Base-by-base conservation (phyloP, 2,797 vertebrate genomes). In the Hirundo rustica region DNA sequence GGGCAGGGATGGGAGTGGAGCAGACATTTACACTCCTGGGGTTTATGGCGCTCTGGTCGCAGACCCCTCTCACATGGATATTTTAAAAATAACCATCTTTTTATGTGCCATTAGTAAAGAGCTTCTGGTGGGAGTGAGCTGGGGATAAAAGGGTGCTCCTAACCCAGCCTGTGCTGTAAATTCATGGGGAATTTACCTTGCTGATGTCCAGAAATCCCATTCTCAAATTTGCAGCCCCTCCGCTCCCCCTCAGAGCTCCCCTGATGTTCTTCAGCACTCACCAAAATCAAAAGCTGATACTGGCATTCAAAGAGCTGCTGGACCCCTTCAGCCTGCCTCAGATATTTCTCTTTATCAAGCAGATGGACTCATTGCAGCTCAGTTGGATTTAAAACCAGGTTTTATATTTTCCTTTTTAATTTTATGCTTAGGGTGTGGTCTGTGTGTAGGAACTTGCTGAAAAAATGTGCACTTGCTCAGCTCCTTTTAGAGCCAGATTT, bases 221-320 rank as follows among this genome's bases (percentile, higher is more conserved):
- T 82, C 73, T 67, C 40, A 53, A 64, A 55, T 2, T 38, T 34
- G 0, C 38, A 18, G 26, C 55, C 22, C 27, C 0, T 14, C 75
- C n/a, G 3, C 25, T 65, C 32, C 27, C 8, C 54, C 26, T 44
- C 73, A 32, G 34, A 74, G 29, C 38, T 15, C 29, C 1, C 1
- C n/a, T 22, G 47, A 11, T 0, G 4, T 5, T 58, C 55, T 19
- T 29, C 45, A 48, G 48, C 51, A 26, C 36, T 16, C 2, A 3
- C 23, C 5, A 0, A 42, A 92, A 34, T 3, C 2, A 3, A 30
- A 30, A 38, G 3, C 8, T 5, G 32, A 2, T 18, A 7, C 15
- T 50, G 34, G 53, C 3, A 2, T 18, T 57, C 36, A 7, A 13
- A 66, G 23, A 64, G 47, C 40, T 91, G 40, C 71, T 68, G 38